A percentile compares a stretch with the other conserved stretches of the same genome.
Conservation (phyloP, 1,140 invertebrate species). For the Aphelenchoides fujianensis region DNA sequence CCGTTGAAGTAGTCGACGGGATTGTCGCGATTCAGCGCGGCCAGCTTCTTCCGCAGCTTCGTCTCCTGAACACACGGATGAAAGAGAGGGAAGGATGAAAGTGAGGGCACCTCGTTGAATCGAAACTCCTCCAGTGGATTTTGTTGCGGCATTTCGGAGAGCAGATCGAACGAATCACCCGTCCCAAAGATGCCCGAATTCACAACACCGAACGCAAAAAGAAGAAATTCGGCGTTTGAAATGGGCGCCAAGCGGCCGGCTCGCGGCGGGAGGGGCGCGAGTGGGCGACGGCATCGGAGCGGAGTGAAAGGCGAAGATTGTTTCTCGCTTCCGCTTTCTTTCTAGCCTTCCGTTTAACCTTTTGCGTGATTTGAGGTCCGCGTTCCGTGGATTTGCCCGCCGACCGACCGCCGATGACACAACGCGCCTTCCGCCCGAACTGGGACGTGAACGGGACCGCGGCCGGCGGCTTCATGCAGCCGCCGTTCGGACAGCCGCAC, state of each 20-base stretch:
- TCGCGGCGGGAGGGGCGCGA: no score
- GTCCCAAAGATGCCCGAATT: no score
- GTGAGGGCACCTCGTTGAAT: background rate
- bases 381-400: no score
- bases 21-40: constrained; percentile 1
- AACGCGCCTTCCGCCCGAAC: background rate
- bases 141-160: background rate
- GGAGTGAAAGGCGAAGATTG: no score
- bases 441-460: background rate
- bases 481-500: background rate
- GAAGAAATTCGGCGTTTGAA: background rate
- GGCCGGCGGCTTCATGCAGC: background rate
- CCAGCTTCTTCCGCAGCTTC: constrained; percentile 10
- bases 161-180: no score
- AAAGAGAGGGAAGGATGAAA: constrained; percentile 22
- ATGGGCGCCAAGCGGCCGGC: no score
- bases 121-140: background rate
- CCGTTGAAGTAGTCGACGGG: constrained; percentile 1
- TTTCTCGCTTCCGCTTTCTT: no score
- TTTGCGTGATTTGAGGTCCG: background rate
- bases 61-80: constrained; percentile 14
- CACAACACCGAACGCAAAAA: no score
- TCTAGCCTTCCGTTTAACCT: no score
- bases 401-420: no score
- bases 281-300: no score